Conservation (phyloP, 1,140 invertebrate genomes). For the Ctenoplectra terminalis region DNA sequence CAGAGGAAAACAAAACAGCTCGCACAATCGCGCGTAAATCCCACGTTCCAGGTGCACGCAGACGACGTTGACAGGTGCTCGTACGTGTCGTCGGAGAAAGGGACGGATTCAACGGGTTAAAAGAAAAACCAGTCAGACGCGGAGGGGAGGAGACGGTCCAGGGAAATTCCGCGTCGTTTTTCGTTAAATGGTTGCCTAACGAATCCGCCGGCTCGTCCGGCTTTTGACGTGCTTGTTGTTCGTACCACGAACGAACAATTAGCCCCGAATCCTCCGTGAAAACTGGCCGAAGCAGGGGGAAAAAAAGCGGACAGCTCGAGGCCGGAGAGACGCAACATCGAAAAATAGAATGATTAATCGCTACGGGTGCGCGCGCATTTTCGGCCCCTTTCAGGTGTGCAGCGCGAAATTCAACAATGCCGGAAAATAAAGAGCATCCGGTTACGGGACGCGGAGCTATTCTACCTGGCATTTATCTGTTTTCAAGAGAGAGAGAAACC, state of each 20-base stretch:
- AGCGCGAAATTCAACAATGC: constrained; percentile 63
- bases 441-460: constrained; percentile 55
- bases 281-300: constrained; percentile 45
- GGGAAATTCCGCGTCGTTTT: constrained; percentile 53
- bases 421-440: constrained; percentile 67
- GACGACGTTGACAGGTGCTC: constrained; percentile 33
- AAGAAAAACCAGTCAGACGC: constrained; percentile 22
- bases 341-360: constrained; percentile 74
- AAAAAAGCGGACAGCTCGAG: constrained; percentile 9
- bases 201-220: constrained; percentile 68
- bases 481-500: constrained; percentile 50
- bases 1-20: constrained; percentile 40
- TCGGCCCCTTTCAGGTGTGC: constrained; percentile 47
- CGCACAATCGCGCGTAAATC: constrained; percentile 53
- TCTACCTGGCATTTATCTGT: constrained; percentile 64
- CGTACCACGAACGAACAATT: constrained; percentile 69
- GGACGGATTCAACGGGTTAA: background rate
- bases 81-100: constrained; percentile 7
- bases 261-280: constrained; percentile 64
- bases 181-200: constrained; percentile 74
- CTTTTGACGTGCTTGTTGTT: constrained; percentile 73
- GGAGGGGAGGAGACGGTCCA: background rate
- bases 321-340: constrained; percentile 34
- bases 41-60: constrained; percentile 10
- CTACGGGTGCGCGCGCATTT: constrained; percentile 24